A percentile compares a stretch with the other conserved stretches of the same genome.
These are phyloP conservation scores for Hestina assimilis DNA, from an alignment of 1,140 invertebrate species.

Conservation along the genomic window DNA sequence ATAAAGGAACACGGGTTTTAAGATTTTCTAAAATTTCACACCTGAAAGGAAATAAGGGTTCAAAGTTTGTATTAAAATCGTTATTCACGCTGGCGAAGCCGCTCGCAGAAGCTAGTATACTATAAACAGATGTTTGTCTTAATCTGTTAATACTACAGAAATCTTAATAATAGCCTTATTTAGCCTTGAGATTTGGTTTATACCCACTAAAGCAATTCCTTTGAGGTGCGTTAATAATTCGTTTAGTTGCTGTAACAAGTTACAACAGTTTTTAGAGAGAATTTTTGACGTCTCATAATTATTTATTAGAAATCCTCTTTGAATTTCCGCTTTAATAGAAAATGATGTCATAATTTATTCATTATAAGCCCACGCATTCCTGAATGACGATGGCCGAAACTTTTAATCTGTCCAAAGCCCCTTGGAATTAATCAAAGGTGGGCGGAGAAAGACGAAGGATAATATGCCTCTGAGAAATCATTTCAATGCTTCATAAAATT, in stretches of 20 bases:
- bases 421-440: slow-evolving; percentile 47
- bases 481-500: not conserved
- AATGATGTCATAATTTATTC: slow-evolving; percentile 42
- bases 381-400: slow-evolving; percentile 40
- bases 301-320: slow-evolving; percentile 20
- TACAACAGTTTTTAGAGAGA: slow-evolving; percentile 8
- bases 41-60: no score
- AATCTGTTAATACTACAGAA: no score
- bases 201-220: no score
- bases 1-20: no score
- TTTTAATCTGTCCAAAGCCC: slow-evolving; percentile 57
- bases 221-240: not conserved
- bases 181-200: no score
- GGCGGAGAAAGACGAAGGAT: not conserved
- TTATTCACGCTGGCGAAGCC: no score
- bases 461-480: not conserved
- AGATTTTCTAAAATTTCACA: no score
- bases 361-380: slow-evolving; percentile 60
- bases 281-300: slow-evolving; percentile 9
- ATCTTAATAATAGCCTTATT: no score
- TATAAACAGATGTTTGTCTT: no score
- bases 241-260: slow-evolving; percentile 4
- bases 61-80: no score
- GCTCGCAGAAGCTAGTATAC: no score
- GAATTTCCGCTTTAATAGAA: slow-evolving; percentile 23